These are phyloP conservation scores for Smutsia temminckii DNA, from an alignment of 2,797 vertebrate genomes.

Conservation along the genomic window DNA sequence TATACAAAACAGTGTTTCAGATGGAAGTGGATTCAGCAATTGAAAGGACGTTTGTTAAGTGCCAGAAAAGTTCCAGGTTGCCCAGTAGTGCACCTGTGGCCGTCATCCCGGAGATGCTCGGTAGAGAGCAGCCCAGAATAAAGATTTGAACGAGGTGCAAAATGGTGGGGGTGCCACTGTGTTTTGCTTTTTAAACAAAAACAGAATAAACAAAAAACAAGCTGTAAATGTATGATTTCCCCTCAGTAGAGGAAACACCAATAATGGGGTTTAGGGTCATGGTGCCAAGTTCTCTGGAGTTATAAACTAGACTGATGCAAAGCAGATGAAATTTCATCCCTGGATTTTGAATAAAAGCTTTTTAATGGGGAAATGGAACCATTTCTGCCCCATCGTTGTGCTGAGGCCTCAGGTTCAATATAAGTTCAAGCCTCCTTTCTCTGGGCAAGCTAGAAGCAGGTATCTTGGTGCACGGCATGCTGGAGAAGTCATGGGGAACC, in stretches of 20 bases:
- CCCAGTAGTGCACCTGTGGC: slow-evolving; percentile 75
- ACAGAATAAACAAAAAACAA: slow-evolving; percentile 84
- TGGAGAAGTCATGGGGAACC: background rate
- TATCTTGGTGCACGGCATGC: background rate
- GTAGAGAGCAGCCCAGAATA: slow-evolving; percentile 79
- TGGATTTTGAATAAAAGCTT: slow-evolving; percentile 82
- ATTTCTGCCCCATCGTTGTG: slow-evolving; percentile 74
- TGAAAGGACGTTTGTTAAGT: slow-evolving; percentile 80
- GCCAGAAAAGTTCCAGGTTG: slow-evolving; percentile 74
- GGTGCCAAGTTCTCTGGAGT: slow-evolving; percentile 83
- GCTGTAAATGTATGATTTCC: slow-evolving; percentile 82
- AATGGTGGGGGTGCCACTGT: slow-evolving; percentile 77
- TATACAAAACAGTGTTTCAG: slow-evolving; percentile 21
- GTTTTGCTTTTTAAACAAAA: slow-evolving; percentile 80
- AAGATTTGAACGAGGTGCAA: slow-evolving; percentile 76
- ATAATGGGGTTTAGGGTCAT: slow-evolving; percentile 66
- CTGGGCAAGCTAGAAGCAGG: background rate
- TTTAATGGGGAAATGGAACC: slow-evolving; percentile 81
- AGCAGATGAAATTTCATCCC: slow-evolving; percentile 87
- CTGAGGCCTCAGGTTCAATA: slow-evolving; percentile 78
- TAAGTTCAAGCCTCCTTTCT: slow-evolving; percentile 76
- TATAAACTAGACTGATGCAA: slow-evolving; percentile 84
- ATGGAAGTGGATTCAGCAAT: slow-evolving; percentile 68
- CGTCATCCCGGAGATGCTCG: slow-evolving; percentile 77
- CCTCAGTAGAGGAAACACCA: slow-evolving; percentile 67